Conservation (phyloP, 2,888 invertebrate genomes). For the Nycteola revayana region DNA sequence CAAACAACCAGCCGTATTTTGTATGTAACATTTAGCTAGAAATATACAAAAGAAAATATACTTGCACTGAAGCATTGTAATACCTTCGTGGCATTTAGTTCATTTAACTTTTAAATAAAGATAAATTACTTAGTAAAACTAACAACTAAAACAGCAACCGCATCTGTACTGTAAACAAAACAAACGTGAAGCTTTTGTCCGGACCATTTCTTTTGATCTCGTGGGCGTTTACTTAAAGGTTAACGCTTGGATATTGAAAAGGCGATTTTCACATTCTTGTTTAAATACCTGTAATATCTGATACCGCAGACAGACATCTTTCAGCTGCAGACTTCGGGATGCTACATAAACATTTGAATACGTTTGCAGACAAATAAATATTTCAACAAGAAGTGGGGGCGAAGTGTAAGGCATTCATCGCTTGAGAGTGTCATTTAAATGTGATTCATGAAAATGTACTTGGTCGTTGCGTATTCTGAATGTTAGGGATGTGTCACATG, state of each 20-base stretch:
- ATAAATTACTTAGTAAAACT: too few relatives aligned
- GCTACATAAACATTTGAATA: slow-evolving; percentile 34
- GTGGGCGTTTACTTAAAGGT: slow-evolving; percentile 8
- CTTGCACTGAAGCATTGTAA: too few relatives aligned
- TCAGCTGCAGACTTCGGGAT: slow-evolving; percentile 9
- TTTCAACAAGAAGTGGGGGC: slow-evolving; percentile 42
- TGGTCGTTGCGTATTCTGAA: slow-evolving; percentile 19
- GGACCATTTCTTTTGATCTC: slow-evolving; percentile 1
- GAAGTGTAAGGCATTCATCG: slow-evolving; percentile 51
- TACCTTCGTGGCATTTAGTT: slow-evolving; percentile 5
- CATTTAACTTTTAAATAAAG: slow-evolving; percentile 6
- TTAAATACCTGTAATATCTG: slow-evolving; percentile 14
- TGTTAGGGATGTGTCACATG: slow-evolving; percentile 28
- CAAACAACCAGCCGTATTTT: too few relatives aligned
- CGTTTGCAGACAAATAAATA: slow-evolving; percentile 48
- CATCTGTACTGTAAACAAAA: too few relatives aligned
- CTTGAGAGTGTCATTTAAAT: slow-evolving; percentile 50
- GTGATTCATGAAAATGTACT: slow-evolving; percentile 53
- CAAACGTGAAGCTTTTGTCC: slow-evolving; percentile 1
- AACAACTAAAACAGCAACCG: too few relatives aligned
- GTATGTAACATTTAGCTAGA: too few relatives aligned
- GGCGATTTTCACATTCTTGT: slow-evolving; percentile 7
- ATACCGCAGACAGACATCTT: slow-evolving; percentile 2
- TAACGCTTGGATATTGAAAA: slow-evolving; percentile 4
- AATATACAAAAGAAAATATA: too few relatives aligned